Evolutionary conservation across 2,797 vertebrate species (phyloP).

Genomic region (Pseudochromis fuscus): DNA sequence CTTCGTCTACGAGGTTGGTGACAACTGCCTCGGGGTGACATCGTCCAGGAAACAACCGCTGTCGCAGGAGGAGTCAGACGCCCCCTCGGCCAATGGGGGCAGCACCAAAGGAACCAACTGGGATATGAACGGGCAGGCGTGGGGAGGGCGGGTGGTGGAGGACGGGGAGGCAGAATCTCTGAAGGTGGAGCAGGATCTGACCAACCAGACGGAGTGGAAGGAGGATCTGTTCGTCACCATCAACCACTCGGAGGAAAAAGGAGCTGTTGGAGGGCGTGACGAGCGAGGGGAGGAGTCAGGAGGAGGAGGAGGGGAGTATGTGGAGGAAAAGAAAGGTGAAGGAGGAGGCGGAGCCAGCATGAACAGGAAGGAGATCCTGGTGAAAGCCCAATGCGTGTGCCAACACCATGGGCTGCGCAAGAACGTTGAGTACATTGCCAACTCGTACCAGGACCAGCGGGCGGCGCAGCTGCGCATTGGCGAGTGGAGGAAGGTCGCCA

Average conservation of each 20-base stretch:
- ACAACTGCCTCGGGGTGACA: slow-evolving; percentile 76
- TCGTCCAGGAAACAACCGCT: slow-evolving; percentile 13
- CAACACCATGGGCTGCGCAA: slow-evolving; percentile 81
- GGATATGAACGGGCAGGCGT: slow-evolving; percentile 49
- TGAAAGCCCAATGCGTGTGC: slow-evolving; percentile 80
- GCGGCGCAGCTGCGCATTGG: slow-evolving; percentile 81
- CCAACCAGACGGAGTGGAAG: slow-evolving; percentile 48
- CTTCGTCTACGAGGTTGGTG: slow-evolving; percentile 87
- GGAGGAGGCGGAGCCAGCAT: background rate
- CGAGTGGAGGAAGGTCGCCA: slow-evolving; percentile 93
- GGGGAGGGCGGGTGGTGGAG: slow-evolving; percentile 37
- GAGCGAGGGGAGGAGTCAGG: slow-evolving; percentile 4
- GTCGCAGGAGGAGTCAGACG: slow-evolving; percentile 33
- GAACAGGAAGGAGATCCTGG: slow-evolving; percentile 42
- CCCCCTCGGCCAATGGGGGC: background rate
- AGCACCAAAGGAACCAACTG: slow-evolving; percentile 51
- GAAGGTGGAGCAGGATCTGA: slow-evolving; percentile 9
- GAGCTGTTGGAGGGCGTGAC: slow-evolving; percentile 28
- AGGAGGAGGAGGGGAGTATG: slow-evolving; percentile 1
- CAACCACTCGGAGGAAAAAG: slow-evolving; percentile 45
- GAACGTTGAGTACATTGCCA: slow-evolving; percentile 86
- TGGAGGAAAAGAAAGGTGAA: slow-evolving; percentile 34
- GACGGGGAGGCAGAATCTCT: background rate
- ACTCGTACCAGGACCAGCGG: slow-evolving; percentile 87
- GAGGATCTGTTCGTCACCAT: slow-evolving; percentile 65